Evolutionary conservation across 2,113 vertebrate species (phyloP).

Genomic region (Alethe diademata): DNA sequence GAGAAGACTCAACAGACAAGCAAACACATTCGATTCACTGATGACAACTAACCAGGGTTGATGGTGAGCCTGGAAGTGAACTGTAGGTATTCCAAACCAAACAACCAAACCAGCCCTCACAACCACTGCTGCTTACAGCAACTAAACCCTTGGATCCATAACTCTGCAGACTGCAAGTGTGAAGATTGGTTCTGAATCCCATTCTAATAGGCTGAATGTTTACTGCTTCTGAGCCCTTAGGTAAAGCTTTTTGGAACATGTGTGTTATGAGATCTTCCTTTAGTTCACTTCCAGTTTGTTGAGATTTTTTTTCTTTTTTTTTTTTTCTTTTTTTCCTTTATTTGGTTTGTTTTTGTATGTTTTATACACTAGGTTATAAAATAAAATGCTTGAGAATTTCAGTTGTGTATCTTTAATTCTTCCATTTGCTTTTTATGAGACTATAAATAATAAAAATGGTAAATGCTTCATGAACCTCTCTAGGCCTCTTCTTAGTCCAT

Average conservation of each 20-base stretch:
- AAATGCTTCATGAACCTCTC: not conserved
- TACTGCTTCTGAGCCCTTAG: conserved; percentile 55
- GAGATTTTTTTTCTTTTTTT: not conserved
- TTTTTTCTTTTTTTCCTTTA: not conserved
- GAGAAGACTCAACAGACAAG: conserved; percentile 85
- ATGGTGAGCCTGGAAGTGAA: not conserved
- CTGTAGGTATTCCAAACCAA: not conserved
- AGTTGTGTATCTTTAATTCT: conserved; percentile 1
- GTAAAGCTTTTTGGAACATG: conserved; percentile 13
- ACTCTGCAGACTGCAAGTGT: not conserved
- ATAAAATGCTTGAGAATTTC: conserved; percentile 53
- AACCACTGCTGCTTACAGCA: not conserved
- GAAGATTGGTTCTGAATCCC: not conserved
- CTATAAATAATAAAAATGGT: not conserved
- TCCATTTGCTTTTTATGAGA: not conserved
- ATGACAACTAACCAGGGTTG: conserved; percentile 74
- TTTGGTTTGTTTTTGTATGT: conserved; percentile 25
- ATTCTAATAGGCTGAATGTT: conserved; percentile 20
- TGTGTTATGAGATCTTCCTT: not conserved
- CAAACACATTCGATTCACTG: conserved; percentile 88
- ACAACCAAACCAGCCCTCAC: not conserved
- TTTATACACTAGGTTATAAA: conserved; percentile 53
- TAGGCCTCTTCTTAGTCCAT: not conserved
- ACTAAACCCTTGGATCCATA: not conserved
- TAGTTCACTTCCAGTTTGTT: not conserved